Percentiles rank a stretch among this genome's conserved stretches.
phyloP scores from a whole-genome alignment of 2,797 vertebrate species.

The Lepilemur septentrionalis region DNA sequence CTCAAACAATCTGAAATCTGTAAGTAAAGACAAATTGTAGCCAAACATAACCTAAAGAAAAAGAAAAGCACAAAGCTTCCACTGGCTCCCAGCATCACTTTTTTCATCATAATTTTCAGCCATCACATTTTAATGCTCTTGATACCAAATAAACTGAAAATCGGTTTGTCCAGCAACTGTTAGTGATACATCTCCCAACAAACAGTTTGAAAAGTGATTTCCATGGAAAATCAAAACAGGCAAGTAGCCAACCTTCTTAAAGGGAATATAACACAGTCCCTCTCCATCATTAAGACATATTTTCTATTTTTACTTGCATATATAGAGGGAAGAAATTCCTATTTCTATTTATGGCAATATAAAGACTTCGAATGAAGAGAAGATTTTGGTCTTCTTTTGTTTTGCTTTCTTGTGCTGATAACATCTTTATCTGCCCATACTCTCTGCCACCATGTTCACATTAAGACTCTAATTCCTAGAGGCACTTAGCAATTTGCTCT shows the following conservation, averaged over 20 bases:
- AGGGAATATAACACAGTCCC: not conserved
- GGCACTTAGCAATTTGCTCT: not conserved
- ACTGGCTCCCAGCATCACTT: not conserved
- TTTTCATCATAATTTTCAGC: not conserved
- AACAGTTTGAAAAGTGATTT: constrained; percentile 18
- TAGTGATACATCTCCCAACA: not conserved
- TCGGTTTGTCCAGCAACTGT: not conserved
- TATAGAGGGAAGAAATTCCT: not conserved
- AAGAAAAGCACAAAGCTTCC: not conserved
- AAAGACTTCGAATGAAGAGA: not conserved
- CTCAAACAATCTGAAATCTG: not conserved
- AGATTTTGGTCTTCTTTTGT: not conserved
- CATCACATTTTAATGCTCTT: constrained; percentile 22
- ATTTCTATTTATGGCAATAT: not conserved
- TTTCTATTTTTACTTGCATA: not conserved
- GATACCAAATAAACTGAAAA: not conserved
- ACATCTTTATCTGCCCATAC: not conserved
- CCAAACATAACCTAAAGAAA: not conserved
- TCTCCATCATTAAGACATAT: not conserved
- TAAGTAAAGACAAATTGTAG: not conserved
- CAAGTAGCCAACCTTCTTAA: not conserved
- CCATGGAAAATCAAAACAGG: not conserved
- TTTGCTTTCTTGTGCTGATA: not conserved
- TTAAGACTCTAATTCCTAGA: not conserved
- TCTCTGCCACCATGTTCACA: not conserved